Evolutionary conservation across 2,888 invertebrate species (phyloP).

Genomic region (Lysandra coridon): DNA sequence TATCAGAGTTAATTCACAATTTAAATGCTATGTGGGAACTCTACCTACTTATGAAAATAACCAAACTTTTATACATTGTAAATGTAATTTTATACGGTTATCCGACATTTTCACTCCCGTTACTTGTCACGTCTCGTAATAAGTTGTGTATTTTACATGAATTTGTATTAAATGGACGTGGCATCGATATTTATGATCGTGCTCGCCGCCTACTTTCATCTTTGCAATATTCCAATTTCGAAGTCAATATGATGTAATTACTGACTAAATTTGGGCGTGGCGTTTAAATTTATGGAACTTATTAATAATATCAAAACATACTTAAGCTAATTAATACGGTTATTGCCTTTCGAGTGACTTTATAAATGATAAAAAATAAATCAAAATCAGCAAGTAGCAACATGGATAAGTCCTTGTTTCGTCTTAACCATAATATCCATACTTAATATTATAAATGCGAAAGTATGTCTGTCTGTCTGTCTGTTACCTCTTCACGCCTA

Average conservation of each 20-base stretch:
- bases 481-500: no score
- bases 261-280: neutral
- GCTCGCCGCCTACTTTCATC: constrained; percentile 26
- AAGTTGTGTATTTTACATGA: constrained; percentile 16
- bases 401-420: no score
- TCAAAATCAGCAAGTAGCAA: no score
- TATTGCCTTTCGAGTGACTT: no score
- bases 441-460: no score
- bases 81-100: neutral
- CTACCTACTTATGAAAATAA: neutral
- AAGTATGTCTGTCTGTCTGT: no score
- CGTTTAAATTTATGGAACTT: neutral
- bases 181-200: constrained; percentile 10
- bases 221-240: constrained; percentile 19
- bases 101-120: neutral
- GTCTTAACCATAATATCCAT: no score
- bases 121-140: constrained; percentile 11
- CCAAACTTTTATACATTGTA: constrained; percentile 1
- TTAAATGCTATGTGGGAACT: neutral
- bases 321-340: no score
- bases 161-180: constrained; percentile 9
- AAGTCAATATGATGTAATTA: constrained; percentile 14
- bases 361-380: no score
- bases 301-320: no score
- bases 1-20: no score